These are phyloP conservation scores for Sakesphorus luctuosus DNA, from an alignment of 2,113 vertebrate species.

Conservation along the genomic window DNA sequence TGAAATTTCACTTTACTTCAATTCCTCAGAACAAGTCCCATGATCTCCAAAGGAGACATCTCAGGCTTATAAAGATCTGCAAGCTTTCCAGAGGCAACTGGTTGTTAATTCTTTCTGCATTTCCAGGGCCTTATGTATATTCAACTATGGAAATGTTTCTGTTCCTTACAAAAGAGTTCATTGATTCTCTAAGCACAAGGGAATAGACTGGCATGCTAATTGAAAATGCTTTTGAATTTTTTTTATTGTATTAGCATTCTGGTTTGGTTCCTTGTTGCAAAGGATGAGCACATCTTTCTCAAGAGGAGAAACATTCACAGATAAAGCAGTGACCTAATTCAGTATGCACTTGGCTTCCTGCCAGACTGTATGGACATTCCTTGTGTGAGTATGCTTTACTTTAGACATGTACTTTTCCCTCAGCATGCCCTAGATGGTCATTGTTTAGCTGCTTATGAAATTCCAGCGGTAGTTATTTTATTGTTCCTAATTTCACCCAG, in stretches of 20 bases:
- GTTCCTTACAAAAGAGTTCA: conserved; percentile 23
- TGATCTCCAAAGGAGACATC: not conserved
- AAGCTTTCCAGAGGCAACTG: not conserved
- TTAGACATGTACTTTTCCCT: not conserved
- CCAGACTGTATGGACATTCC: not conserved
- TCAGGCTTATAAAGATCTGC: not conserved
- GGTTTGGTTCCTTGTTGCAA: not conserved
- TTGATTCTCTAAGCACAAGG: conserved; percentile 11
- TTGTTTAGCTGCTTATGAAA: not conserved
- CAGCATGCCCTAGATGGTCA: not conserved
- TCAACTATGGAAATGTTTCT: conserved; percentile 40
- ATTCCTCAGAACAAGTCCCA: not conserved
- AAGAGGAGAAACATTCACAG: not conserved
- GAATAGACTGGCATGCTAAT: conserved; percentile 14
- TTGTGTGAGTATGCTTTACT: not conserved
- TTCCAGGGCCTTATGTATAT: conserved; percentile 31
- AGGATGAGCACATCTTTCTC: not conserved
- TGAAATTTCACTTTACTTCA: not conserved
- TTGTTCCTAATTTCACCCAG: conserved; percentile 23
- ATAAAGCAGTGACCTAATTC: not conserved
- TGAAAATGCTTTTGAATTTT: not conserved
- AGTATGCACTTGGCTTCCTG: not conserved
- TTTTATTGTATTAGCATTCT: conserved; percentile 14
- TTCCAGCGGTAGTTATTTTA: not conserved
- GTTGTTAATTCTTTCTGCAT: conserved; percentile 1